Conservation (phyloP, 2,797 vertebrate genomes). For the Otus scops region DNA sequence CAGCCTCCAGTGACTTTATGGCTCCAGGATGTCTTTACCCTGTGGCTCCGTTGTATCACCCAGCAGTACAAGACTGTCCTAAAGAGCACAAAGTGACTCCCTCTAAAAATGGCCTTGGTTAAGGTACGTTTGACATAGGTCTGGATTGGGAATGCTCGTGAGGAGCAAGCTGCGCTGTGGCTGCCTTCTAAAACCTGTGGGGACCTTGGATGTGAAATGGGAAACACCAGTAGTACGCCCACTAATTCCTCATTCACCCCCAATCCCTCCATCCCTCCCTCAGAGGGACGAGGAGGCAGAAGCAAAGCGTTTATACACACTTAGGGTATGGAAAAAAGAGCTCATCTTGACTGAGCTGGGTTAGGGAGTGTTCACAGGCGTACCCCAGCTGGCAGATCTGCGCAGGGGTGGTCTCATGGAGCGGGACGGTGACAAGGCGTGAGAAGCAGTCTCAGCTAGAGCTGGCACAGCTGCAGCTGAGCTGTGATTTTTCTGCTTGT, state of each 20-base stretch:
- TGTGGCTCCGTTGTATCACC: rapidly evolving
- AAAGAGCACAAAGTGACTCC: neutral
- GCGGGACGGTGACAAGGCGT: neutral
- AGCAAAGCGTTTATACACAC: neutral
- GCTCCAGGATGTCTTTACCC: neutral
- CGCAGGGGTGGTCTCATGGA: neutral
- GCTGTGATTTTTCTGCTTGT: neutral
- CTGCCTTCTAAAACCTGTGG: neutral
- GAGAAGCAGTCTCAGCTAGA: neutral
- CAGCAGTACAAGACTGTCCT: neutral
- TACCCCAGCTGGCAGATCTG: neutral
- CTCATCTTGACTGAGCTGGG: neutral
- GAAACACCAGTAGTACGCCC: neutral
- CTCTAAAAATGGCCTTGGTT: neutral
- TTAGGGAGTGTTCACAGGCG: neutral
- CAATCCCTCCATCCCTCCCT: neutral
- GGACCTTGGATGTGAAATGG: neutral
- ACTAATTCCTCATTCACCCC: neutral
- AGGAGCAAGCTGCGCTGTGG: neutral
- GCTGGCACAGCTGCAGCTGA: neutral
- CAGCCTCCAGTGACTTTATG: neutral
- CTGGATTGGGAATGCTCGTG: neutral
- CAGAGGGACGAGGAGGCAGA: neutral
- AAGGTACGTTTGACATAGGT: neutral
- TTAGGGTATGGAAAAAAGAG: neutral